phyloP scores from a whole-genome alignment of 2,113 vertebrate genomes.

The Rhombomys opimus region DNA sequence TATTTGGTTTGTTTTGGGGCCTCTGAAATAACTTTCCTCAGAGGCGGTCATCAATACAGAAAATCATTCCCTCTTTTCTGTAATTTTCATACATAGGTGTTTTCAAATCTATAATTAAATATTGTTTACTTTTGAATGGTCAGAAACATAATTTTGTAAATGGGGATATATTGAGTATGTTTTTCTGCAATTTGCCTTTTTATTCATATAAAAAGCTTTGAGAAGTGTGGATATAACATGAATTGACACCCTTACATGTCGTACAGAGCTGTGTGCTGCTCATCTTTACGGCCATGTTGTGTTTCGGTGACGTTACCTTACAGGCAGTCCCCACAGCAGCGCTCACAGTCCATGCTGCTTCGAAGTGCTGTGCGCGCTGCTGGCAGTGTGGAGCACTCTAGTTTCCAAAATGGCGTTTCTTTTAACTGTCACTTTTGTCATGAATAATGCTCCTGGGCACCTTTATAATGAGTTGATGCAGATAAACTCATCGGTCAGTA shows the following conservation, averaged over 20 bases:
- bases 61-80: conserved; percentile 43
- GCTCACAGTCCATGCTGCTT: not conserved
- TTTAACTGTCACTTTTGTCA: not conserved
- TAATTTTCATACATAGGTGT: conserved; percentile 9
- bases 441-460: not conserved
- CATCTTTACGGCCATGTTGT: not conserved
- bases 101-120: not conserved
- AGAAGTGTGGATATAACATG: not conserved
- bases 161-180: not conserved
- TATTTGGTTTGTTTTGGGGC: not conserved
- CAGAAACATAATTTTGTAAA: conserved; percentile 3
- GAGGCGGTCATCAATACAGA: not conserved
- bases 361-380: not conserved
- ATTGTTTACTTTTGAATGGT: not conserved
- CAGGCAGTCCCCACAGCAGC: not conserved
- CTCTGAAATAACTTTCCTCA: not conserved
- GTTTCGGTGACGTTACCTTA: not conserved
- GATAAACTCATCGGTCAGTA: not conserved
- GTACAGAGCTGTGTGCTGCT: not conserved
- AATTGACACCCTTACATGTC: not conserved
- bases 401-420: conserved; percentile 10
- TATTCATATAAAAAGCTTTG: not conserved
- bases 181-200: not conserved
- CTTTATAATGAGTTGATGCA: not conserved
- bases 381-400: not conserved